Conservation (phyloP, 92 coral and sea anemone species). For the Chrysogorgia sp. region DNA sequence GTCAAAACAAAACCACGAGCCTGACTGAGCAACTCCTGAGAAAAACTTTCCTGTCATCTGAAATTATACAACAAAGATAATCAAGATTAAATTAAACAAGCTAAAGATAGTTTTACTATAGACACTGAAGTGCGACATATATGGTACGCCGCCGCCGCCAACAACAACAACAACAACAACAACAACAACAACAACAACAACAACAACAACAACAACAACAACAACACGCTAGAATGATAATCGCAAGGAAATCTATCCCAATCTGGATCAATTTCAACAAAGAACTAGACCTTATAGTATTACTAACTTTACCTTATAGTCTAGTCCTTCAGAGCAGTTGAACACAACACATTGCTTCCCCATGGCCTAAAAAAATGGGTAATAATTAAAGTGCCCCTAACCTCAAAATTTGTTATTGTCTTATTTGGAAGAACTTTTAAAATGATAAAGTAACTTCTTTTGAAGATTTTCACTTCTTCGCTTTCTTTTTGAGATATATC, state of each 20-base stretch:
- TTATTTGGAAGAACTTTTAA: too few species aligned
- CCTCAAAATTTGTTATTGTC: too few species aligned
- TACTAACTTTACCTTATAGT: conserved; percentile 75
- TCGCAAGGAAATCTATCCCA: too few species aligned
- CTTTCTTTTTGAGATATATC: too few species aligned
- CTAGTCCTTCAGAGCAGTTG: conserved; percentile 98
- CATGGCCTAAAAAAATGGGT: conserved; percentile 67
- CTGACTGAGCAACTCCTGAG: conserved; percentile 92
- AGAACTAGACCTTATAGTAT: not conserved
- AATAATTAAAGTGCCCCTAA: too few species aligned
- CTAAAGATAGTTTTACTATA: not conserved
- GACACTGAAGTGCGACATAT: not conserved
- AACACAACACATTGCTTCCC: conserved; percentile 96
- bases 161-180: too few species aligned
- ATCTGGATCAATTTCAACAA: not conserved
- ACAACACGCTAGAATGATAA: not conserved
- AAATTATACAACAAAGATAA: not conserved
- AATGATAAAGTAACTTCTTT: too few species aligned
- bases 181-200: not conserved
- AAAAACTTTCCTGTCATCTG: conserved; percentile 99
- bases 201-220: not conserved
- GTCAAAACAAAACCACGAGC: conserved; percentile 98
- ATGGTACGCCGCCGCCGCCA: not conserved
- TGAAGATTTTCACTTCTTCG: too few species aligned
- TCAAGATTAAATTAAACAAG: not conserved